phyloP scores from a whole-genome alignment of 2,113 vertebrate species.

The Pelvicachromis taeniatus region DNA sequence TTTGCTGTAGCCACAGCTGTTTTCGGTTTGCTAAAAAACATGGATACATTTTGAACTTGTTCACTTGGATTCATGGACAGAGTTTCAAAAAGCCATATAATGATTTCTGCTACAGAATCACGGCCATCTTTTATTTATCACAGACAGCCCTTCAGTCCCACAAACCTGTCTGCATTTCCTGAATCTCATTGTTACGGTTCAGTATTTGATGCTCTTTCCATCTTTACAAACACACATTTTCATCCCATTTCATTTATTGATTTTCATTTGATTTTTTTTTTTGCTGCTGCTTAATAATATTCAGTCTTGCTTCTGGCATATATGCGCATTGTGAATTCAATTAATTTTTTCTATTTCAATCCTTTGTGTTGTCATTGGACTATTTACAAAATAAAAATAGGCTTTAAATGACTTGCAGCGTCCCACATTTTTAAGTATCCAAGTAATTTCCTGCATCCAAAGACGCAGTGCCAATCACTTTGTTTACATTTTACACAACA shows the following conservation, averaged over 20 bases:
- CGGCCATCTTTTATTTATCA: too few species aligned
- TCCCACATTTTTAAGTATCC: neutral
- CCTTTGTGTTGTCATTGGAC: neutral
- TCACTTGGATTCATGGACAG: too few species aligned
- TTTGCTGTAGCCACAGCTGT: too few species aligned
- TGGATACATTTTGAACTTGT: too few species aligned
- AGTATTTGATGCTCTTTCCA: neutral
- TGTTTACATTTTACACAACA: neutral
- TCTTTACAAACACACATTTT: neutral
- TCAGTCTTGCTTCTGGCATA: neutral
- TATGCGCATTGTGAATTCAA: neutral
- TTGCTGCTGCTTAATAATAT: neutral
- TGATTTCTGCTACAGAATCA: too few species aligned
- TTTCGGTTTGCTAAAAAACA: too few species aligned
- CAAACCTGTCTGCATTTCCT: neutral
- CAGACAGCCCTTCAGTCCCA: neutral
- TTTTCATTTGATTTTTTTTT: neutral
- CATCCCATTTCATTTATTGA: neutral
- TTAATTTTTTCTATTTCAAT: neutral
- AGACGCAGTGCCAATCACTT: neutral
- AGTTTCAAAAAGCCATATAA: too few species aligned
- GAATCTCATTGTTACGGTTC: neutral
- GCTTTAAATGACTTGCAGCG: neutral
- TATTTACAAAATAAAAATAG: neutral
- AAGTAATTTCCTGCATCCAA: neutral